Conservation (phyloP, 2,797 vertebrate genomes). For the Chrosomus eos region DNA sequence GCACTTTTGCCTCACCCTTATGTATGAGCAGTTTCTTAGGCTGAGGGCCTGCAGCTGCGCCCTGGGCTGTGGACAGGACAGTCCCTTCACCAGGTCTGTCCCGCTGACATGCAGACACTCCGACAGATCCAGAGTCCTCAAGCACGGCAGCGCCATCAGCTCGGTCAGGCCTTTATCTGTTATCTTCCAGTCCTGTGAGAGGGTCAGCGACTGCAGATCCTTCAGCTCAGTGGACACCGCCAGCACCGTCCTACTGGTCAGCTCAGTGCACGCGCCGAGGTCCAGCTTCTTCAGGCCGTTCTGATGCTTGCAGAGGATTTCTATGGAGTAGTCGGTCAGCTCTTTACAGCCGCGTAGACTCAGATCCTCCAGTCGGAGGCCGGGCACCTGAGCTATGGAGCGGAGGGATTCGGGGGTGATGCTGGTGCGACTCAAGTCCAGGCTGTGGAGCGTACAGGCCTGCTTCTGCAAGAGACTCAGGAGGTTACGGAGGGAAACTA, state of each 20-base stretch:
- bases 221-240: constrained; percentile 70
- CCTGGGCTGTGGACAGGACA: constrained; percentile 52
- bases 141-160: constrained; percentile 69
- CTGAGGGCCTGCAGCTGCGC: constrained; percentile 76
- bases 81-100: constrained; percentile 74
- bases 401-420: constrained; percentile 79
- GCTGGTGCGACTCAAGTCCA: constrained; percentile 84
- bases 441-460: constrained; percentile 68
- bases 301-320: constrained; percentile 79
- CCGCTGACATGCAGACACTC: constrained; percentile 83
- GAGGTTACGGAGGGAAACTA: constrained; percentile 82
- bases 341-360: constrained; percentile 81
- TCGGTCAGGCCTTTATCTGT: constrained; percentile 79
- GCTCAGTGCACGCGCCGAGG: constrained; percentile 82
- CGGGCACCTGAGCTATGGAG: constrained; percentile 75
- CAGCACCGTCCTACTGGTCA: constrained; percentile 76
- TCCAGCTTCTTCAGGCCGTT: constrained; percentile 77
- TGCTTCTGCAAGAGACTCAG: constrained; percentile 74
- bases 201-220: constrained; percentile 70
- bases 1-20: constrained; percentile 74
- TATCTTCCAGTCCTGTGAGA: constrained; percentile 78
- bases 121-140: constrained; percentile 79
- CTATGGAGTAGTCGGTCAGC: constrained; percentile 81
- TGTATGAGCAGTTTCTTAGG: constrained; percentile 81
- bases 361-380: constrained; percentile 77